Evolutionary conservation across 2,113 vertebrate genomes (phyloP), one percentile per base, ranked within the genome.

Genomic region (Ciconia maguari): DNA sequence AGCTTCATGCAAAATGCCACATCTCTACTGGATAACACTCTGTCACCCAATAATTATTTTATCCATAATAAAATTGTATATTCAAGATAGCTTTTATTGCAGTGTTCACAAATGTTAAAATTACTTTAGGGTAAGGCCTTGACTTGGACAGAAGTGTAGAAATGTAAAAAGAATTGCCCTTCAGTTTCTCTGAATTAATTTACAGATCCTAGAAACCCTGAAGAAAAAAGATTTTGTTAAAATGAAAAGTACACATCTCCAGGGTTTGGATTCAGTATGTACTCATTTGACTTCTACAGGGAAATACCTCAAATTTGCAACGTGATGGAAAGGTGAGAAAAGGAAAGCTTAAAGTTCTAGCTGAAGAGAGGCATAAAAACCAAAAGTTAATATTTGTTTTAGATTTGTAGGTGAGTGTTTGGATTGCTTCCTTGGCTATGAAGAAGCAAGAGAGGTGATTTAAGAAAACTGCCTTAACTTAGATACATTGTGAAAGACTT

Each of bases 171-270:
- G 13, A 68, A 82, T 91, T 94, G 22, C 60, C 13, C 5, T 81
- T 78, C 32, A 48, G 16, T 52, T 69, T 83, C 60, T 82, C 46
- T 78, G 60, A 96, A 95, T 87, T 93, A 66, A 94, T 82, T 94
- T 91, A 77, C 42, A 89, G 42, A 54, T 81, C 11, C 29, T 83
- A 94, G 55, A 78, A 76, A 49, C 38, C 49, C 21, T 69, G 62
- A 80, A 69, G 62, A 79, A 94, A 83, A 89, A 25, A n/a, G 1
- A 29, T 91, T 91, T 87, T 75, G 29, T 89, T 83, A 60, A 91
- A 95, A 87, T 75, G 46, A 94, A 92, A 87, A 5, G 25, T 77
- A 84, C 32, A 21, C 2, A 66, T 89, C 72, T 83, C 71, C n/a
- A 55, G 81, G n/a, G 64, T n/a, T 80, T 74, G 25, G 70, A 90